These are phyloP conservation scores for Drosophila longiperda DNA, from an alignment of 2,888 invertebrate species.

Conservation along the genomic window DNA sequence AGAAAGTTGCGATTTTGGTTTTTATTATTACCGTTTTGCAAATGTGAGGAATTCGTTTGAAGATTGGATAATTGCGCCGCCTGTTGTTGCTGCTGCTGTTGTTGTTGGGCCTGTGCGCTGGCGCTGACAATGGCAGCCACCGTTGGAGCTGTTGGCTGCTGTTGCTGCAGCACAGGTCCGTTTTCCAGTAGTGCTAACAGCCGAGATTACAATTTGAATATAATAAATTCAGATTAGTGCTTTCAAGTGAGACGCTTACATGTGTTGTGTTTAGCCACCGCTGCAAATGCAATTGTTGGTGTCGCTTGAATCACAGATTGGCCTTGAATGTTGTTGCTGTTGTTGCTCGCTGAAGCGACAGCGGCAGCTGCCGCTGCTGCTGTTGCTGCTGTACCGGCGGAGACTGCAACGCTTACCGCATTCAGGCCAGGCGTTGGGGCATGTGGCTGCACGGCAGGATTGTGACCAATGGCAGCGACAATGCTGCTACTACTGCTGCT, in stretches of 20 bases:
- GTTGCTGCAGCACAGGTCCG: constrained; percentile 80
- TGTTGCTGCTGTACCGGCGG: constrained; percentile 55
- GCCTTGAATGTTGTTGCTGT: constrained; percentile 82
- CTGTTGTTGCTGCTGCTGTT: constrained; percentile 55
- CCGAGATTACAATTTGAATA: constrained; percentile 2
- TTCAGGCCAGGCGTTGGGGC: constrained; percentile 83
- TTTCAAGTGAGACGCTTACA: constrained; percentile 75
- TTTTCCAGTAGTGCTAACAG: constrained; percentile 84
- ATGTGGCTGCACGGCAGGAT: constrained; percentile 82
- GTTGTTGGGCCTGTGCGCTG: constrained; percentile 61
- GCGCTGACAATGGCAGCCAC: constrained; percentile 81
- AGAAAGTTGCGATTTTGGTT: neutral
- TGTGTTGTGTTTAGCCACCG: constrained; percentile 87
- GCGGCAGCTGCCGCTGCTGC: constrained; percentile 44
- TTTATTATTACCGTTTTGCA: constrained; percentile 81
- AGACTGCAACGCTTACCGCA: constrained; percentile 50
- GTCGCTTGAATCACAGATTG: constrained; percentile 85
- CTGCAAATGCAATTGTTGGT: constrained; percentile 87
- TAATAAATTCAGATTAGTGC: neutral
- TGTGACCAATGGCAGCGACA: constrained; percentile 65
- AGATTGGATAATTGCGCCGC: constrained; percentile 83
- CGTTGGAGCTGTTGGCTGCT: constrained; percentile 74
- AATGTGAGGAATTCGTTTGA: constrained; percentile 84
- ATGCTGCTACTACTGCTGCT: constrained; percentile 58
- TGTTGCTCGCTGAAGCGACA: constrained; percentile 46